These are phyloP conservation scores for Cephalophus harveyi DNA, from an alignment of 2,113 vertebrate species.

Conservation along the genomic window DNA sequence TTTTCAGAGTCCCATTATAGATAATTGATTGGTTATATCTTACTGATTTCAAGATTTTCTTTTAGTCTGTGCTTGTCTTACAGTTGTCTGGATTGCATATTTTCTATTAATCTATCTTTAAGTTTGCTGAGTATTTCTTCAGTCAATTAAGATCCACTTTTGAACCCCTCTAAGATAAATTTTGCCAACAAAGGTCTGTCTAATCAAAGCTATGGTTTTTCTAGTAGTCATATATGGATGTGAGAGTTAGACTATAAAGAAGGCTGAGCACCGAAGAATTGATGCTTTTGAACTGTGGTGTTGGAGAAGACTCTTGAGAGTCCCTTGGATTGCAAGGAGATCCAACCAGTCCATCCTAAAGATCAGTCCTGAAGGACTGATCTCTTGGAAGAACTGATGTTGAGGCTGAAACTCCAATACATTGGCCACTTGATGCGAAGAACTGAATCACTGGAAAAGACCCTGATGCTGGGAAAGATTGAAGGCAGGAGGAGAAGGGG, in stretches of 20 bases:
- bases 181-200: not conserved
- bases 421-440: rapidly evolving
- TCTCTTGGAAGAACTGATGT: not conserved
- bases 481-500: not conserved
- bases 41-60: not conserved
- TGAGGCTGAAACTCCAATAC: not conserved
- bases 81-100: not conserved
- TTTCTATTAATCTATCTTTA: not conserved
- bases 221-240: not conserved
- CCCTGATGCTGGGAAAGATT: not conserved
- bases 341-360: not conserved
- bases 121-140: not conserved
- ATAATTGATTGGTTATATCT: not conserved
- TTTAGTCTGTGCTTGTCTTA: not conserved
- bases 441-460: not conserved
- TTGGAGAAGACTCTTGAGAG: not conserved
- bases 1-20: not conserved
- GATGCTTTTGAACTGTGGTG: not conserved
- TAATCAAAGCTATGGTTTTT: not conserved
- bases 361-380: not conserved
- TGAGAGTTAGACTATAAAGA: not conserved
- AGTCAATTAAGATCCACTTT: not conserved
- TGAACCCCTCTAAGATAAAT: not conserved
- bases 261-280: not conserved
- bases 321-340: not conserved